phyloP scores from a whole-genome alignment of 2,888 invertebrate genomes.

The Caenorhabditis imperialis region DNA sequence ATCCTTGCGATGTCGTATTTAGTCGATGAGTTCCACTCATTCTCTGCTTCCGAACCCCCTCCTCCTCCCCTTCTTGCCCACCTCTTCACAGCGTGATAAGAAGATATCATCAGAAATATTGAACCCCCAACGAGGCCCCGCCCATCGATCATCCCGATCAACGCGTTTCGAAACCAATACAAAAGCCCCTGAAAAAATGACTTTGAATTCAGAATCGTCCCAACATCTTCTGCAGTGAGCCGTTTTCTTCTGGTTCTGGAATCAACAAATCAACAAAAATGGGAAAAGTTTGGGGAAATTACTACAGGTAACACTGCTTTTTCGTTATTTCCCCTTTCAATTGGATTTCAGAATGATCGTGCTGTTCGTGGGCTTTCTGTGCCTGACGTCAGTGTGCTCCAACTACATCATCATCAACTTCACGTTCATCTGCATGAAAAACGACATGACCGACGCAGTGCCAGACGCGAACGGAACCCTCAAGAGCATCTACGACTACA shows the following conservation, averaged over 20 bases:
- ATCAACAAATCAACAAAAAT: conserved; percentile 1
- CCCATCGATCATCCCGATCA: conserved; percentile 41
- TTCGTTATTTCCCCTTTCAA: not conserved
- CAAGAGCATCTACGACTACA: conserved; percentile 59
- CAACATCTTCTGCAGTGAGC: not conserved
- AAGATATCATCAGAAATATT: conserved; percentile 27
- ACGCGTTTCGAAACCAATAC: conserved; percentile 9
- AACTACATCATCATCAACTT: conserved; percentile 69
- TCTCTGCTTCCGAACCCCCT: conserved; percentile 40
- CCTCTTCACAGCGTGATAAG: conserved; percentile 11
- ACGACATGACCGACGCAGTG: conserved; percentile 47
- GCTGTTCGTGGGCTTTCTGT: conserved; percentile 56
- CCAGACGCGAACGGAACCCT: conserved; percentile 33
- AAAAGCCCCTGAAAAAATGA: not conserved
- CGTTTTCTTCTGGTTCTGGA: not conserved
- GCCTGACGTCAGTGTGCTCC: conserved; percentile 62
- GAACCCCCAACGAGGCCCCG: conserved; percentile 9
- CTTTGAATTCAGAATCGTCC: conserved; percentile 7
- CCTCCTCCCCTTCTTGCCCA: conserved; percentile 3
- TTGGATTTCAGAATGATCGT: conserved; percentile 50
- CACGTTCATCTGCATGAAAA: conserved; percentile 69
- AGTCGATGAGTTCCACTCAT: conserved; percentile 49
- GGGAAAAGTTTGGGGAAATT: conserved; percentile 38
- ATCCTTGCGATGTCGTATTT: conserved; percentile 30
- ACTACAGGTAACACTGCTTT: conserved; percentile 24